Conservation (phyloP, 2,888 invertebrate species). For the Tetanocera ferruginea region DNA sequence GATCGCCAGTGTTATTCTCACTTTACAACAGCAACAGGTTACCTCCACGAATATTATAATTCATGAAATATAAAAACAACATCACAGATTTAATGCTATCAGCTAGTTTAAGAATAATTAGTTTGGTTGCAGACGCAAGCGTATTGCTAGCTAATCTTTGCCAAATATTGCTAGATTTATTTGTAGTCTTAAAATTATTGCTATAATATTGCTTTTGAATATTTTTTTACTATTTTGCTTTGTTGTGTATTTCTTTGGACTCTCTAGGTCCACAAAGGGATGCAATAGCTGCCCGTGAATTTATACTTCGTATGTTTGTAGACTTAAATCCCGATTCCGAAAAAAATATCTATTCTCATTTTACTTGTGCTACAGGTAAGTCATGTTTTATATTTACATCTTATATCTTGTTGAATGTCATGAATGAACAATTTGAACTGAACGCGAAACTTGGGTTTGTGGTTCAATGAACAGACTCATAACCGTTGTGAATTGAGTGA, state of each 20-base stretch:
- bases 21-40: conserved; percentile 98
- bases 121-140: not conserved
- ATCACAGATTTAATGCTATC: not conserved
- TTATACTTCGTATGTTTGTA: conserved; percentile 99
- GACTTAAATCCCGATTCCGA: conserved; percentile 99
- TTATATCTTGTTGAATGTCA: no score
- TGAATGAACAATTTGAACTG: no score
- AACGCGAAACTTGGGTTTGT: no score
- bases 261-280: conserved; percentile 92
- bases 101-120: not conserved
- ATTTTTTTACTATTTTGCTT: conserved; percentile 22
- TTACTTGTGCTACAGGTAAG: conserved; percentile 99
- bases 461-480: no score
- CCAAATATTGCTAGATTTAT: conserved; percentile 5
- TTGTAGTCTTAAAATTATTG: not conserved
- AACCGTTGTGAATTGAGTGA: not conserved
- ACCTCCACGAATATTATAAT: conserved; percentile 15
- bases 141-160: not conserved
- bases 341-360: conserved; percentile 99
- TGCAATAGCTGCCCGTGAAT: conserved; percentile 98
- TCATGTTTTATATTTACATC: no score
- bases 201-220: not conserved
- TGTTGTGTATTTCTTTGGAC: conserved; percentile 29
- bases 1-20: conserved; percentile 97
- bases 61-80: not conserved